Evolutionary conservation across 2,113 vertebrate genomes (phyloP), one percentile per base, ranked within the genome.

Genomic region (Smithornis capensis): DNA sequence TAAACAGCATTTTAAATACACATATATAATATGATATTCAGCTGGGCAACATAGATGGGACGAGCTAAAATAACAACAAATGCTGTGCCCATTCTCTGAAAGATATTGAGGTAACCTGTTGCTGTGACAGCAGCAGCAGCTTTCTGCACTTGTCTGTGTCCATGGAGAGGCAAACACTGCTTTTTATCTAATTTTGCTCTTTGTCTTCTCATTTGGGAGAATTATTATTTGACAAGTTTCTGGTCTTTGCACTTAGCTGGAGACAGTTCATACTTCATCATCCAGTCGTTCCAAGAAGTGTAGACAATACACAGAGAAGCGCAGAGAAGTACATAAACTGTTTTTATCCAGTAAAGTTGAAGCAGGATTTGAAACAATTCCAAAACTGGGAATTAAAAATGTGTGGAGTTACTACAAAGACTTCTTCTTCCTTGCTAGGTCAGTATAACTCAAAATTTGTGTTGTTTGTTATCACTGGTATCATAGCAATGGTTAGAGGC

Each of bases 311-410:
- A 78, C 24, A 83, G 67, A 44, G 65, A 92, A 77, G 28, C 23
- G n/a, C n/a, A n/a, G n/a, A n/a, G n/a, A n/a, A n/a, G 53, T 9
- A 49, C 0, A 0, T 33, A 24, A 63, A 76, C 24, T 19, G 45
- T 6, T 63, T 89, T 90, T 37, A 75, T 44, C 44, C 60, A 52
- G 65, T 59, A 64, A 90, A 91, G 71, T 7, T 80, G n/a, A 85
- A 92, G 80, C 15, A 57, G 49, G 42, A 92, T 50, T 78, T 89
- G 55, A 96, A 93, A 62, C 18, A 76, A 57, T n/a, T 89, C 65
- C 86, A 95, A 74, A 78, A 56, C 13, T 55, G 21, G 14, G 40
- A 84, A 84, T 53, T 57, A 78, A 37, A 81, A 90, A 63, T 28
- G 62, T 60, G 64, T 81, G 57, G 10, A 86, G 28, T 68, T 84